Evolutionary conservation across 1,140 invertebrate species (phyloP), one percentile per base, ranked within the genome.

Genomic region (Brachionus rotundiformis): DNA sequence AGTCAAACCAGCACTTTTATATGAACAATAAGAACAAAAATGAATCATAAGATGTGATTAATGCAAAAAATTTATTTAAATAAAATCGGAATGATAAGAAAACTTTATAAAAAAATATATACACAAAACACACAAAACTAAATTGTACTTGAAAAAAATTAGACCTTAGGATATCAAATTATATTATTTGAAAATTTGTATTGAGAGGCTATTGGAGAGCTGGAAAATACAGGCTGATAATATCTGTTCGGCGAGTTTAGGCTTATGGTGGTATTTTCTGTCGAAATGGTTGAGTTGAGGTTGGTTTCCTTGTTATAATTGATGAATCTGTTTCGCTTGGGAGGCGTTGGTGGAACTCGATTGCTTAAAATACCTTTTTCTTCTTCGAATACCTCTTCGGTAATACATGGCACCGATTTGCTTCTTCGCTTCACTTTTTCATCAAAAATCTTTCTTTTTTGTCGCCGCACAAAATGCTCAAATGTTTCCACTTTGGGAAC

Each of bases 401-500:
- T n/a, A 4, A 79, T 23, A 79, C 47, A 54, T 11, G 76, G 76
- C 47, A 41, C 36, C 3, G 76, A 79, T 25, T 79, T 79, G 31
- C 76, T 79, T 8, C 31, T 29, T 10, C 39, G 33, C 13, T 33
- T 79, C n/a, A 49, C 23, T 33, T 63, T 63, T 25, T 63, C 76
- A 31, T 63, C 76, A 29, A 79, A 79, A 27, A 79, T 19, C 23
- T 79, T 79, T 23, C 25, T 79, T 79, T 54, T 54, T 54, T 63
- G 16, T 13, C 76, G 8, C 16, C 36, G 31, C 31, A 79, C 3
- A 63, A 79, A 79, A 27, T 79, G 44, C 19, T 49, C n/a, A 16
- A 54, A 79, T 10, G 44, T 79, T 23, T 79, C 76, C 8, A 63
- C 76, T 41, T 79, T 54, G 19, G 76, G 76, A 0, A 54, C 27